Evolutionary conservation across 2,797 vertebrate genomes (phyloP).

Genomic region (Helarctos malayanus): DNA sequence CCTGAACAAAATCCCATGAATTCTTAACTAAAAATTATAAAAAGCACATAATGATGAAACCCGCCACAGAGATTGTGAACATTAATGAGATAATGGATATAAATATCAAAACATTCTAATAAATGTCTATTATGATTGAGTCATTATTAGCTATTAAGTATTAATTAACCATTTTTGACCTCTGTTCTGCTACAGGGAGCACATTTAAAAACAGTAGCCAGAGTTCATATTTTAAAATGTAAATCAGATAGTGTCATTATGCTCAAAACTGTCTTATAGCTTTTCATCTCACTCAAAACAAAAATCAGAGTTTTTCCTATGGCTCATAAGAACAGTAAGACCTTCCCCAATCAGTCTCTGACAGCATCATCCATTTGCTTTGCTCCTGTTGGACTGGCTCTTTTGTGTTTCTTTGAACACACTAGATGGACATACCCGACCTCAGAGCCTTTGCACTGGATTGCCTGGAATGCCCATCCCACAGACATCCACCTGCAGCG

Average conservation of each 20-base stretch:
- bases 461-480: neutral
- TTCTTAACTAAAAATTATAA: neutral
- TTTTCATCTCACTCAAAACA: neutral
- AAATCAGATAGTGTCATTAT: neutral
- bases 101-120: neutral
- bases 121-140: neutral
- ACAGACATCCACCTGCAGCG: neutral
- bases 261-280: neutral
- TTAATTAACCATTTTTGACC: neutral
- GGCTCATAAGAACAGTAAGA: neutral
- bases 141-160: neutral
- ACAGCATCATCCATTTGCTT: fast-evolving
- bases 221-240: neutral
- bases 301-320: neutral
- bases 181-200: neutral
- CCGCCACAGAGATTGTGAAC: neutral
- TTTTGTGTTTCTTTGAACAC: neutral
- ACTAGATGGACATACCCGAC: fast-evolving
- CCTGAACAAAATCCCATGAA: neutral
- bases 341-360: neutral
- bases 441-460: neutral
- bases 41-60: neutral
- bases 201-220: neutral
- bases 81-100: neutral
- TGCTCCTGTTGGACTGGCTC: no score